Evolutionary conservation across 2,888 invertebrate species (phyloP).

Genomic region (Syritta pipiens): DNA sequence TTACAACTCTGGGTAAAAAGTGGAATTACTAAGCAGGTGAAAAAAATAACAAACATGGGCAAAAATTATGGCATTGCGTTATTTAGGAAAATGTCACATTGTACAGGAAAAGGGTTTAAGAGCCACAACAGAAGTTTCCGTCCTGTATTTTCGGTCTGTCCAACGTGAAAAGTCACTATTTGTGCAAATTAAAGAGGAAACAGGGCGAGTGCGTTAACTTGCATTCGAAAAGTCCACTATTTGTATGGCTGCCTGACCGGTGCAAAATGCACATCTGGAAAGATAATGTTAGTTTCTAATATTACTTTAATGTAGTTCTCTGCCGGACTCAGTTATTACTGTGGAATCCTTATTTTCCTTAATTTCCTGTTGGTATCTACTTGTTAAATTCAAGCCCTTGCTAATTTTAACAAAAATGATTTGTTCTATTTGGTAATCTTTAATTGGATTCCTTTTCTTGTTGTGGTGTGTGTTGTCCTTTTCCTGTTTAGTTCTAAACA

Average conservation of each 20-base stretch:
- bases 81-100: too few relatives aligned
- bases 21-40: too few relatives aligned
- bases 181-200: too few relatives aligned
- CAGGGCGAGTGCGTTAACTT: too few relatives aligned
- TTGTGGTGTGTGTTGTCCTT: constrained; percentile 13
- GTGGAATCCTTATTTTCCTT: constrained; percentile 36
- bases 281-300: constrained; percentile 42
- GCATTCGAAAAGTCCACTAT: constrained; percentile 1
- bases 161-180: constrained; percentile 9
- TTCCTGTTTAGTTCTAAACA: constrained; percentile 3
- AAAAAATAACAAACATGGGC: too few relatives aligned
- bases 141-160: constrained; percentile 20
- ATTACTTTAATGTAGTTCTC: constrained; percentile 37
- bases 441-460: constrained; percentile 7
- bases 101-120: too few relatives aligned
- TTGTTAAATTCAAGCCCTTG: constrained; percentile 39
- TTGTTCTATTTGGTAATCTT: constrained; percentile 7
- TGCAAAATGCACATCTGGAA: background rate
- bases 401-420: constrained; percentile 28
- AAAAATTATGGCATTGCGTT: too few relatives aligned
- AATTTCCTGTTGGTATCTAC: constrained; percentile 26
- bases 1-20: too few relatives aligned
- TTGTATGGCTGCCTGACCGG: background rate
- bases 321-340: constrained; percentile 29
- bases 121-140: too few relatives aligned